phyloP scores from a whole-genome alignment of 2,113 vertebrate genomes.

The Cyrtonyx montezumae region DNA sequence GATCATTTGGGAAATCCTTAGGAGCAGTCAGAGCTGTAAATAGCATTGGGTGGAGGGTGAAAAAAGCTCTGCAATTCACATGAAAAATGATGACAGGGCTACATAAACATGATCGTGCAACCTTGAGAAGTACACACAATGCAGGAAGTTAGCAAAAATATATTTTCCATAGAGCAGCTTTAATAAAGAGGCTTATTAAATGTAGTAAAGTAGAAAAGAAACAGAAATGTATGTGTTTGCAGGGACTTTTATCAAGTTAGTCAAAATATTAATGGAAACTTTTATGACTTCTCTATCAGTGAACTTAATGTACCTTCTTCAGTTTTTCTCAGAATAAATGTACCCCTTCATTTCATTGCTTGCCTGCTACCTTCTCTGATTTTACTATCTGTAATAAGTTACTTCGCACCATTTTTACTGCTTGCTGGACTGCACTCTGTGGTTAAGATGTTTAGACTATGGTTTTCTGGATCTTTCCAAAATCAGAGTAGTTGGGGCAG shows the following conservation, averaged over 20 bases:
- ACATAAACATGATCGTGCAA: constrained; percentile 16
- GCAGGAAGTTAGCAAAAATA: constrained; percentile 38
- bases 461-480: not conserved
- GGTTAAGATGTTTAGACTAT: not conserved
- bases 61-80: constrained; percentile 15
- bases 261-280: constrained; percentile 39
- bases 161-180: constrained; percentile 60
- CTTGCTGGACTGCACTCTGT: not conserved
- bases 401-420: not conserved
- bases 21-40: not conserved
- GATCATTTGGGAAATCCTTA: constrained; percentile 8
- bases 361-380: not conserved
- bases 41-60: not conserved
- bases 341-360: not conserved
- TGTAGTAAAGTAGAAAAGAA: constrained; percentile 37
- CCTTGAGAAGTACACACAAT: constrained; percentile 59
- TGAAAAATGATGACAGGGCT: constrained; percentile 39
- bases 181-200: constrained; percentile 40
- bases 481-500: not conserved
- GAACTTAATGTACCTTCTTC: not conserved
- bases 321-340: not conserved
- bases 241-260: constrained; percentile 33
- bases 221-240: not conserved
- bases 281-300: not conserved
- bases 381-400: not conserved